Evolutionary conservation across 2,888 invertebrate genomes (phyloP), one percentile per base, ranked within the genome.

Genomic region (Synergus japonicus): DNA sequence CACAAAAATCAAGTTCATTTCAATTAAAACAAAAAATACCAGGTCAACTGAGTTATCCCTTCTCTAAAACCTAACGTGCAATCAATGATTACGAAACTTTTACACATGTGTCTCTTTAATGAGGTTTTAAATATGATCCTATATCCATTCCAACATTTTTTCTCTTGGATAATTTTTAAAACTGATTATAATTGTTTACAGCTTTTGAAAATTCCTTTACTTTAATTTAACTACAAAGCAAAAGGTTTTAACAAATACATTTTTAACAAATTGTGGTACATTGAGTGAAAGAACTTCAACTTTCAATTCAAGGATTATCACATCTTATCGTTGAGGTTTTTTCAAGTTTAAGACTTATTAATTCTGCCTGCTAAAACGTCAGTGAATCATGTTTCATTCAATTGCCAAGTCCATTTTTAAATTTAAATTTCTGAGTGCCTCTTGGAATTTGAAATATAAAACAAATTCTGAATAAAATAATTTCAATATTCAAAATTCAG

Each of bases 341-440:
- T 58, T 73, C 22, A 58, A 54, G 73, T 73, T 54, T 37, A 73
- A 49, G 41, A 22, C 54, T 58, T 37, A 73, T 73, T 73, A 73
- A 54, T 73, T 73, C 73, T 54, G 54, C 13, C 73, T 29, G 73
- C 54, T 54, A 73, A 73, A 54, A 54, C 63, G 73, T 73, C 73
- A 73, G 49, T 58, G 73, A 49, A 41, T 73, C 54, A 73, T 73
- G 73, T 73, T 73, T 73, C 73, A 73, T 73, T 73, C 73, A 73
- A 73, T 29, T 73, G 73, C 37, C 73, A 73, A 49, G 54, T 54
- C 54, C 54, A 73, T 73, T 73, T 49, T 54, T 41, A 54, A 73
- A 73, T 73, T 49, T 73, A 54, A 73, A 73, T 54, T 73, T 54
- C 37, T 15, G 22, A 22, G 49, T 44, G 49, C 22, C 22, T 44